Percentiles rank a stretch among this genome's conserved stretches.
Evolutionary conservation across 2,888 invertebrate species (phyloP).

Genomic region (Reticulitermes lucifugus): DNA sequence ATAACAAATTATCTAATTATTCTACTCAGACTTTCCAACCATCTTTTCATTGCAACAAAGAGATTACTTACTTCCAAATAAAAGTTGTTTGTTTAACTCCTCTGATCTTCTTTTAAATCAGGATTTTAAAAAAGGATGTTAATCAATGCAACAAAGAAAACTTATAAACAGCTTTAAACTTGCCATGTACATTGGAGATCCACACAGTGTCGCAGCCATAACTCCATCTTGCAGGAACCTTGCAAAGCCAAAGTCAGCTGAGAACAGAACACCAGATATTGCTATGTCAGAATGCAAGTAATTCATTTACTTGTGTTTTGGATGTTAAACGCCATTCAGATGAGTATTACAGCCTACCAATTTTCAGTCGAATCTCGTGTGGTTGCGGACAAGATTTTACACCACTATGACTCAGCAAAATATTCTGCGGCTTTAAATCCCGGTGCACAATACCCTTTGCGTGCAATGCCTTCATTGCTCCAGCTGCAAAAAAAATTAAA

Average conservation of each 20-base stretch:
- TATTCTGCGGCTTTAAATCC: conserved; percentile 99
- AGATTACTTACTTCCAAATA: too few relatives aligned
- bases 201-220: conserved; percentile 99
- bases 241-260: conserved; percentile 99
- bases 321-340: not conserved
- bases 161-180: conserved; percentile 55
- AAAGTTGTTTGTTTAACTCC: too few relatives aligned
- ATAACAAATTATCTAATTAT: too few relatives aligned
- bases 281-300: not conserved
- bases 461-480: conserved; percentile 97
- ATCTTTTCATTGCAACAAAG: too few relatives aligned
- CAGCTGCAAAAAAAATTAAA: conserved; percentile 72
- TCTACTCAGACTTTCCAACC: too few relatives aligned
- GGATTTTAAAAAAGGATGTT: too few relatives aligned
- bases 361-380: conserved; percentile 93
- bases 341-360: conserved; percentile 71
- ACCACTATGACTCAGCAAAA: conserved; percentile 91
- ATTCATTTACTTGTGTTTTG: not conserved
- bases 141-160: too few relatives aligned
- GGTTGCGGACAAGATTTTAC: conserved; percentile 76
- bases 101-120: too few relatives aligned
- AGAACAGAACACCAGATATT: conserved; percentile 53
- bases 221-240: conserved; percentile 98
- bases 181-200: conserved; percentile 99
- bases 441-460: conserved; percentile 98